Evolutionary conservation across 2,113 vertebrate genomes (phyloP), one percentile per base, ranked within the genome.

Genomic region (Myrmophylax atrothorax): DNA sequence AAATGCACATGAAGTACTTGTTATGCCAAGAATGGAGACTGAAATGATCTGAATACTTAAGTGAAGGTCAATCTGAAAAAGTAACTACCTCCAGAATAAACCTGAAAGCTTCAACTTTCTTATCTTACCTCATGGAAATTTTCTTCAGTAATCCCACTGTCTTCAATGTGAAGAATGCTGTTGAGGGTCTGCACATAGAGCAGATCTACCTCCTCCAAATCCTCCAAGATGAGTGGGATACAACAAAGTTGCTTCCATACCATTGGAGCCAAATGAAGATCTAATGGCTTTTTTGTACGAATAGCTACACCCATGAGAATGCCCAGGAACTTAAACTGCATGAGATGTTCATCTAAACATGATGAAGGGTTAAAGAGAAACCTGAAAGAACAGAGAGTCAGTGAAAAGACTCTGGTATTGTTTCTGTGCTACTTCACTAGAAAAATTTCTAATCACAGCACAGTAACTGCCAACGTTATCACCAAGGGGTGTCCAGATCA

Each of bases 161-260:
- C 98, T 98, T 98, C 98, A 98, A 99, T 98, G 98, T 99, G 98
- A 98, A 98, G 98, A 98, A 99, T 99, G 98, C 98, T 98, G 97
- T 98, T 98, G 81, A 99, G 98, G 92, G 98, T 99, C 96, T 99
- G 98, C 97, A 99, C 98, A 16, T 98, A 99, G 88, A 99, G 98
- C 93, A 99, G 98, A 88, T 99, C 98, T 89, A 99, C 98, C 95
- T 99, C 98, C 94, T 99, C 98, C 82, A 99, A 95, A 97, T 99
- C 98, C 96, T 99, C 98, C 95, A 99, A 96, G 40, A 96, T 97
- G 46, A 99, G 98, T 14, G 98, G 98, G 96, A 98, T 97, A 89
- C 98, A 99, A 98, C 98, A 98, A 77, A 99, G 98, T 95, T 99
- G 98, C 97, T 99, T 99, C 98, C 98, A 99, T 69, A 98, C 98